These are phyloP conservation scores for Hippoglossus hippoglossus DNA, from an alignment of 2,797 vertebrate genomes.

Conservation along the genomic window DNA sequence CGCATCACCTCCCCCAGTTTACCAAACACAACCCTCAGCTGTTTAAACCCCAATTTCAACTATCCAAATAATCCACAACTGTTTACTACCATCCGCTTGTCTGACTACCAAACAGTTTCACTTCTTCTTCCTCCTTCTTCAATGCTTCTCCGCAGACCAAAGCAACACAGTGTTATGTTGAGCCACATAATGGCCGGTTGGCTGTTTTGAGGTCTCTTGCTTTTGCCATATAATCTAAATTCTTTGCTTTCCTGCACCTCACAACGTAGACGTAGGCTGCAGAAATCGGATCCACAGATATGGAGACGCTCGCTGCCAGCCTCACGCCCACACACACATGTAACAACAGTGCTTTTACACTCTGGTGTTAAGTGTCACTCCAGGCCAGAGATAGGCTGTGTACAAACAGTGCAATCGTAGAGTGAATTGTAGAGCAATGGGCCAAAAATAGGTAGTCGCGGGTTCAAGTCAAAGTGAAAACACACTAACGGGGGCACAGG, in stretches of 20 bases:
- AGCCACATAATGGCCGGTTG: slow-evolving; percentile 76
- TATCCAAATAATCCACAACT: slow-evolving; percentile 68
- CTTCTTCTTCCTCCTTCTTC: slow-evolving; percentile 4
- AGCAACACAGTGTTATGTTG: slow-evolving; percentile 67
- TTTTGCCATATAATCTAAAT: slow-evolving; percentile 74
- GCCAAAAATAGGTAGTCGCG: slow-evolving; percentile 8
- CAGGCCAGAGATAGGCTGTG: slow-evolving; percentile 16
- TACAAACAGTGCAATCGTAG: slow-evolving; percentile 20
- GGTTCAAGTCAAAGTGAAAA: slow-evolving; percentile 2
- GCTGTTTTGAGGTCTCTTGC: slow-evolving; percentile 43
- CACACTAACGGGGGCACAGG: no score
- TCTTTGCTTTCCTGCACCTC: slow-evolving; percentile 73
- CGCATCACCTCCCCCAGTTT: slow-evolving; percentile 18
- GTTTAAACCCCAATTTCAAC: slow-evolving; percentile 66
- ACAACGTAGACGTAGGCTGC: slow-evolving; percentile 50
- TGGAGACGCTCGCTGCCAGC: slow-evolving; percentile 51
- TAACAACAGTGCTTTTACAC: slow-evolving; percentile 51
- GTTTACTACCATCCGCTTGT: slow-evolving; percentile 36
- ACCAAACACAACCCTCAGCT: background rate
- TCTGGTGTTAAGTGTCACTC: slow-evolving; percentile 24
- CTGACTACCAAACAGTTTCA: slow-evolving; percentile 39
- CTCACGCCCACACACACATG: slow-evolving; percentile 58
- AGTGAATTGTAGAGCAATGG: slow-evolving; percentile 1
- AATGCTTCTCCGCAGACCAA: slow-evolving; percentile 53
- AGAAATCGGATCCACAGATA: slow-evolving; percentile 49